Conservation (phyloP, 2,797 vertebrate species). For the Macropodus opercularis region DNA sequence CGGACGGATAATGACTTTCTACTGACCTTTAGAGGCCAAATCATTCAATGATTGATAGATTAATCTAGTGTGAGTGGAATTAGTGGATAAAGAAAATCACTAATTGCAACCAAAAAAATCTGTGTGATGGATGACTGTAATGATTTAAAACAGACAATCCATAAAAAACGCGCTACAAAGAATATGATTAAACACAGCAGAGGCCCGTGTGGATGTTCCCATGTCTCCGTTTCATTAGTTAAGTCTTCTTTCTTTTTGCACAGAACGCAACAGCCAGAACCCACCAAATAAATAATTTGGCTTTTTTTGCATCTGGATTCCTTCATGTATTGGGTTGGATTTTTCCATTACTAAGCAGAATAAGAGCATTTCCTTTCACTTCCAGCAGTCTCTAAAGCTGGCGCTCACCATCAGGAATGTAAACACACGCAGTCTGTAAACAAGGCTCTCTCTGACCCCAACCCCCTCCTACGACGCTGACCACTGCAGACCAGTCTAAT, state of each 20-base stretch:
- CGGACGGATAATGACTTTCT: too few species aligned
- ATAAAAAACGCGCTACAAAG: slow-evolving; percentile 11
- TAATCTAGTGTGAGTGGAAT: not conserved
- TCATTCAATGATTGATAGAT: not conserved
- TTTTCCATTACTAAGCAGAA: slow-evolving; percentile 86
- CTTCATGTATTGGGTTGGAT: slow-evolving; percentile 77
- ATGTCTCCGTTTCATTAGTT: slow-evolving; percentile 66
- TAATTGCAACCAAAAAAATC: slow-evolving; percentile 9
- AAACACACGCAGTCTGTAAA: slow-evolving; percentile 87
- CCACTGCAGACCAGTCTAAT: slow-evolving; percentile 77
- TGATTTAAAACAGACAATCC: slow-evolving; percentile 26
- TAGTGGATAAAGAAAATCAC: slow-evolving; percentile 10
- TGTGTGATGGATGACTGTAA: slow-evolving; percentile 29
- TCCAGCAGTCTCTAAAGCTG: slow-evolving; percentile 82
- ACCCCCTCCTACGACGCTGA: slow-evolving; percentile 76
- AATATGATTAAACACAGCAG: too few species aligned
- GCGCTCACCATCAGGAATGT: slow-evolving; percentile 84
- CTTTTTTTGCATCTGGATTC: slow-evolving; percentile 60
- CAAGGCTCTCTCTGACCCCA: slow-evolving; percentile 79
- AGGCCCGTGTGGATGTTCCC: slow-evolving; percentile 54
- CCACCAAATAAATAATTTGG: slow-evolving; percentile 74
- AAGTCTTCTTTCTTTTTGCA: slow-evolving; percentile 64
- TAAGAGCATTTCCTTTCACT: slow-evolving; percentile 86
- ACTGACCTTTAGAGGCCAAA: slow-evolving; percentile 9
- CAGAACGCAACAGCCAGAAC: slow-evolving; percentile 66